Base-by-base conservation (phyloP, 1,140 invertebrate genomes). In the Heterodera schachtii region DNA sequence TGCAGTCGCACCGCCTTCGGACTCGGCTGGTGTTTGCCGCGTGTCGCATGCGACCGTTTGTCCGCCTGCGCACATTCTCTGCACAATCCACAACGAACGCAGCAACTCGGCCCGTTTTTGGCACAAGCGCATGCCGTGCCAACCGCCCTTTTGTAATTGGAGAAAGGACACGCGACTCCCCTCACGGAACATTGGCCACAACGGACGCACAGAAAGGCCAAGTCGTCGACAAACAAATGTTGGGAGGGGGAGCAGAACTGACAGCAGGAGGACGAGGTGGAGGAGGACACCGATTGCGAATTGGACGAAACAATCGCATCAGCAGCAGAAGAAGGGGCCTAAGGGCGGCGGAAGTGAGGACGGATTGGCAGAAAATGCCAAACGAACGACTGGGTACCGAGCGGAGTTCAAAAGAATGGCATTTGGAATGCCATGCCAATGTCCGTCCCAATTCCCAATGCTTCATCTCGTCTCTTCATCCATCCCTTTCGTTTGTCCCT, bases 21-120 rank as follows among this genome's bases (percentile, higher is more conserved):
- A 21, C 21, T 79, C 44, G 44, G 9, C 52, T 21, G 47, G 21
- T 41, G 31, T 31, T 31, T 31, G 31, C 31, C 41, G 77, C 60
- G 47, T 66, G 21, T 46, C 21, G 47, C n/a, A 44, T n/a, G 80
- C 7, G 31, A 21, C 3, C 69, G 31, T 41, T 73, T 91, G 86
- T 90, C 91, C 92, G 76, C 92, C 82, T 92, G 92, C 80, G 94
- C 95, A 91, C 96, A 98, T 21, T 94, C 93, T 73, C 94, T 91
- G 90, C 97, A 98, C 52, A 94, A 94, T 1, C 96, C 96, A 91
- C 97, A 98, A 84, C 94, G 93, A 2, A 94, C 92, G 89, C 96
- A 98, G 0, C 96, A 95, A 66, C 95, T 94, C 89, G 69, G 69
- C 3, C 98, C 96, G 19, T 96, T 96, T 88, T 95, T 94, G 19